These are phyloP conservation scores for Heliconius sara DNA, from an alignment of 2,888 invertebrate species.

Conservation along the genomic window DNA sequence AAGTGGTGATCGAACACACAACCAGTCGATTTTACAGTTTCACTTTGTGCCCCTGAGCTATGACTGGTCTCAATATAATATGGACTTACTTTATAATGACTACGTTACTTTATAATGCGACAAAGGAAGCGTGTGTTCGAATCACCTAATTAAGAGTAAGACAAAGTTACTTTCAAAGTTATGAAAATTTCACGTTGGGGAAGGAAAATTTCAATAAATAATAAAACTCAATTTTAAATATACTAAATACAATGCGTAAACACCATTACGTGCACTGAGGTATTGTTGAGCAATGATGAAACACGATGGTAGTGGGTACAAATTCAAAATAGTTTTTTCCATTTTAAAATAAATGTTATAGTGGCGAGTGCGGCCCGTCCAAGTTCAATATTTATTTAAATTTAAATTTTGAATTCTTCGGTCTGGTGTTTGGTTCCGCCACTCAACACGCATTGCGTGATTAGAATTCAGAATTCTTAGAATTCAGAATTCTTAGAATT, in stretches of 20 bases:
- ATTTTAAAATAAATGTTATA: background rate
- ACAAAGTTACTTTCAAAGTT: slow-evolving; percentile 13
- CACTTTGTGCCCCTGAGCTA: no score
- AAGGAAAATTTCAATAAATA: background rate
- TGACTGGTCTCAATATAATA: background rate
- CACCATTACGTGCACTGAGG: background rate
- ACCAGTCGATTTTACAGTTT: no score
- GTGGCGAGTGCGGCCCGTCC: no score
- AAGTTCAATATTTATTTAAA: no score
- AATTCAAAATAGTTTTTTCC: background rate
- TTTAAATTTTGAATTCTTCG: no score
- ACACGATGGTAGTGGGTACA: background rate
- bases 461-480: no score
- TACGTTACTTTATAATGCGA: background rate
- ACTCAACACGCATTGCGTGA: no score
- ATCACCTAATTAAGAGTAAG: background rate
- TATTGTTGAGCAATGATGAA: background rate
- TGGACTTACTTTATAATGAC: no score
- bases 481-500: no score
- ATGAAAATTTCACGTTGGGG: background rate
- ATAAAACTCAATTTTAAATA: slow-evolving; percentile 5
- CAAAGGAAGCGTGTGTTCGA: slow-evolving; percentile 3
- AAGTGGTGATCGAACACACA: no score
- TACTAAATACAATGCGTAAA: background rate
- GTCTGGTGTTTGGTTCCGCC: no score